These are phyloP conservation scores for Agriopis marginaria DNA, from an alignment of 2,888 invertebrate genomes.

Conservation along the genomic window DNA sequence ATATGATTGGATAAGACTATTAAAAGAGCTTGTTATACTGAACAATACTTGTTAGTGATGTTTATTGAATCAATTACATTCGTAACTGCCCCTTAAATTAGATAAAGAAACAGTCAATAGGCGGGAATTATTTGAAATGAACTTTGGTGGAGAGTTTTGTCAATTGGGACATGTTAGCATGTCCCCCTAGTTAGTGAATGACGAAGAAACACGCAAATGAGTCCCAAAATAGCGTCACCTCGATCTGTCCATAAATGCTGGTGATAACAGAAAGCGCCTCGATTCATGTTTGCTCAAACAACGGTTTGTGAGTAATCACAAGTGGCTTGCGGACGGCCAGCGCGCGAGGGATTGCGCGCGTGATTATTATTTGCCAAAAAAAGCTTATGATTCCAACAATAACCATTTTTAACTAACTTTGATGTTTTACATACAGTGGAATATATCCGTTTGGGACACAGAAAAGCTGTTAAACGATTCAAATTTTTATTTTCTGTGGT, in stretches of 20 bases:
- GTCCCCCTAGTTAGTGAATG: conserved; percentile 10
- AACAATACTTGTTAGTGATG: conserved; percentile 25
- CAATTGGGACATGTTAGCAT: conserved; percentile 19
- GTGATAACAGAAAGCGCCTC: conserved; percentile 64
- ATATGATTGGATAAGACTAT: conserved; percentile 13
- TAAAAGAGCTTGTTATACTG: conserved; percentile 9
- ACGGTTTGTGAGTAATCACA: conserved; percentile 23
- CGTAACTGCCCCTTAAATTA: conserved; percentile 5
- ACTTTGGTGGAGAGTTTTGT: not conserved
- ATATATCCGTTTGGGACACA: no score
- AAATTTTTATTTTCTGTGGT: no score
- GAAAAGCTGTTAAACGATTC: no score
- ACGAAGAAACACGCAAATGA: conserved; percentile 32
- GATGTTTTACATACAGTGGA: no score
- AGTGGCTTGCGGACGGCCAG: not conserved
- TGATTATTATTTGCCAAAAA: not conserved
- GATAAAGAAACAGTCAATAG: not conserved
- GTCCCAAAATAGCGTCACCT: conserved; percentile 45
- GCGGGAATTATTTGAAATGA: conserved; percentile 3
- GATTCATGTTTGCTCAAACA: conserved; percentile 45
- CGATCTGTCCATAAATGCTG: conserved; percentile 44
- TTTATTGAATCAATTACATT: conserved; percentile 16
- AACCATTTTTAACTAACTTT: no score
- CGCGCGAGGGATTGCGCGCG: conserved; percentile 9
- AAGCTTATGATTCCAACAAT: not conserved